Evolutionary conservation across 2,888 invertebrate species (phyloP).

Genomic region (Hydropsyche betteni): DNA sequence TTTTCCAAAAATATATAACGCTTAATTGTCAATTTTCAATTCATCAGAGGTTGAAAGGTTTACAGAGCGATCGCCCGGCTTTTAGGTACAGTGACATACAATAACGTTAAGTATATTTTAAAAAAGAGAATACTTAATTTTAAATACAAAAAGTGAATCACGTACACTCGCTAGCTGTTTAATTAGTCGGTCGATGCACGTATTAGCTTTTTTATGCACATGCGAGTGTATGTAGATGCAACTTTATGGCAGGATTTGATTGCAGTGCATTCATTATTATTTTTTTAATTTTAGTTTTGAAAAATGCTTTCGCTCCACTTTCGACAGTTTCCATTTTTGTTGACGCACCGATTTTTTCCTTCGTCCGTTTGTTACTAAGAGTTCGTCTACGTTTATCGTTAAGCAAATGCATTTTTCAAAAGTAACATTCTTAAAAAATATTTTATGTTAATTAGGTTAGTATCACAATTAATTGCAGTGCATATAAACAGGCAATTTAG

Average conservation of each 20-base stretch:
- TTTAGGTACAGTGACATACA: slow-evolving; percentile 52
- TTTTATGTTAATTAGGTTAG: slow-evolving; percentile 54
- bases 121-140: slow-evolving; percentile 48
- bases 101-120: slow-evolving; percentile 39
- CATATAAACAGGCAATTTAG: slow-evolving; percentile 69
- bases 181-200: slow-evolving; percentile 64
- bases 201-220: no score
- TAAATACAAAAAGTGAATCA: slow-evolving; percentile 46
- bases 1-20: slow-evolving; percentile 70
- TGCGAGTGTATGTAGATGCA: slow-evolving; percentile 43
- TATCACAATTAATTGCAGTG: slow-evolving; percentile 70
- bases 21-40: slow-evolving; percentile 57
- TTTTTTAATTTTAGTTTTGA: slow-evolving; percentile 41
- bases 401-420: slow-evolving; percentile 49
- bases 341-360: not conserved
- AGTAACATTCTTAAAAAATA: slow-evolving; percentile 28
- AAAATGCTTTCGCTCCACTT: slow-evolving; percentile 47
- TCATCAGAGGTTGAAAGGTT: slow-evolving; percentile 1
- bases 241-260: slow-evolving; percentile 51
- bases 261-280: slow-evolving; percentile 47
- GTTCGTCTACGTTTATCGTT: no score
- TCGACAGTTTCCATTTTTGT: no score
- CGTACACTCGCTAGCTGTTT: slow-evolving; percentile 56
- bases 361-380: not conserved
- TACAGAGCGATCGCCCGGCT: slow-evolving; percentile 49